Percentiles rank a stretch among this genome's conserved stretches.
phyloP scores from a whole-genome alignment of 2,113 vertebrate species.

The Strix aluco region DNA sequence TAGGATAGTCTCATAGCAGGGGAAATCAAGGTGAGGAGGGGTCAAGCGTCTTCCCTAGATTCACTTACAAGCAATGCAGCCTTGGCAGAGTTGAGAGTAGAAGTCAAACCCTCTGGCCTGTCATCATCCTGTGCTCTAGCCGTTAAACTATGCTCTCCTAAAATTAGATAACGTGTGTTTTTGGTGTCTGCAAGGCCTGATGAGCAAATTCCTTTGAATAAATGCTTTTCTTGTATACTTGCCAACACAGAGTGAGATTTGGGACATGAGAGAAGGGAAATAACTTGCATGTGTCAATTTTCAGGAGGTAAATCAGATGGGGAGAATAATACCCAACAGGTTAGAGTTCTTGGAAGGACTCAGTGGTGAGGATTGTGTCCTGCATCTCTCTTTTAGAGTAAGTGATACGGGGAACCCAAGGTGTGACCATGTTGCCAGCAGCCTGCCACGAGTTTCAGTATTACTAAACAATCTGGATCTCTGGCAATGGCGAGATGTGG shows the following conservation, averaged over 20 bases:
- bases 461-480: not conserved
- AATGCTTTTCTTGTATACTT: conserved; percentile 29
- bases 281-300: conserved; percentile 10
- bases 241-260: conserved; percentile 8
- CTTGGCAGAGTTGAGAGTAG: not conserved
- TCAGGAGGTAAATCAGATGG: not conserved
- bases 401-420: not conserved
- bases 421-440: not conserved
- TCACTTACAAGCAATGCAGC: not conserved
- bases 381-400: not conserved
- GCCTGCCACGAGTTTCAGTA: rapidly evolving
- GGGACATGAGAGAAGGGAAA: not conserved
- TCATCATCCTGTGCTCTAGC: not conserved
- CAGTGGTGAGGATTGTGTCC: not conserved
- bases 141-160: not conserved
- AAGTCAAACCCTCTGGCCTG: conserved; percentile 16
- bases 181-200: not conserved
- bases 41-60: not conserved
- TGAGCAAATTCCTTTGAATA: conserved; percentile 45
- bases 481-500: rapidly evolving
- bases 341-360: not conserved
- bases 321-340: not conserved
- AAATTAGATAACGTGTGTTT: conserved; percentile 18
- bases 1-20: not conserved
- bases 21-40: not conserved